phyloP scores from a whole-genome alignment of 1,140 invertebrate species.

The Odontomachus brunneus region DNA sequence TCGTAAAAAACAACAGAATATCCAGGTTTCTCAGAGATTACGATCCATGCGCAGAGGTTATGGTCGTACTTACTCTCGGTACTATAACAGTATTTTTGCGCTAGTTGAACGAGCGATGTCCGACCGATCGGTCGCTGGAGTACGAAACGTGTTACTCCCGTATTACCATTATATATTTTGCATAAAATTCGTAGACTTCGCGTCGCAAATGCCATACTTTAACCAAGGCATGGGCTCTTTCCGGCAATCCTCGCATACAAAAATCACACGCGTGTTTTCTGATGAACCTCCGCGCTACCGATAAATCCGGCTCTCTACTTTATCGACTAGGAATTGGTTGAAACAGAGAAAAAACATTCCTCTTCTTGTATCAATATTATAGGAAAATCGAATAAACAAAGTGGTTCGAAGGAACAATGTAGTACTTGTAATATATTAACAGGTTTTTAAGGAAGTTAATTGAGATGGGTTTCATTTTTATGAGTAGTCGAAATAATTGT shows the following conservation, averaged over 20 bases:
- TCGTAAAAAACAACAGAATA: background rate
- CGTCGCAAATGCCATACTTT: conserved; percentile 78
- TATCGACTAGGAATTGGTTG: background rate
- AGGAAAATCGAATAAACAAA: no score
- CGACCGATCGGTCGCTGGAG: conserved; percentile 66
- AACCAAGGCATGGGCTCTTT: conserved; percentile 58
- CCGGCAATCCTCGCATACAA: conserved; percentile 27
- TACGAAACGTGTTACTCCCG: conserved; percentile 65
- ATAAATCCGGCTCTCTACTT: conserved; percentile 24
- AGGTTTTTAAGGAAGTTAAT: no score
- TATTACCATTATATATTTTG: conserved; percentile 78
- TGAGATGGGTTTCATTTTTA: no score
- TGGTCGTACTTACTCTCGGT: conserved; percentile 72
- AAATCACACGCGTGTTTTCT: conserved; percentile 20
- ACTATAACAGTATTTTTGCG: conserved; percentile 72
- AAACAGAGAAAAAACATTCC: no score
- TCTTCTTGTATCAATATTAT: no score
- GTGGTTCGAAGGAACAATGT: no score
- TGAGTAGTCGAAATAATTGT: no score
- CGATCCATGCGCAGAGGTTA: conserved; percentile 34
- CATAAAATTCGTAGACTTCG: conserved; percentile 76
- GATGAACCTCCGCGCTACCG: background rate
- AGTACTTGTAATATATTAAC: no score
- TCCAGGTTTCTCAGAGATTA: conserved; percentile 68
- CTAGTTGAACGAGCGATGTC: conserved; percentile 65